A percentile compares a stretch with the other conserved stretches of the same genome.
Evolutionary conservation across 2,113 vertebrate species (phyloP).

Genomic region (Eublepharis macularius): DNA sequence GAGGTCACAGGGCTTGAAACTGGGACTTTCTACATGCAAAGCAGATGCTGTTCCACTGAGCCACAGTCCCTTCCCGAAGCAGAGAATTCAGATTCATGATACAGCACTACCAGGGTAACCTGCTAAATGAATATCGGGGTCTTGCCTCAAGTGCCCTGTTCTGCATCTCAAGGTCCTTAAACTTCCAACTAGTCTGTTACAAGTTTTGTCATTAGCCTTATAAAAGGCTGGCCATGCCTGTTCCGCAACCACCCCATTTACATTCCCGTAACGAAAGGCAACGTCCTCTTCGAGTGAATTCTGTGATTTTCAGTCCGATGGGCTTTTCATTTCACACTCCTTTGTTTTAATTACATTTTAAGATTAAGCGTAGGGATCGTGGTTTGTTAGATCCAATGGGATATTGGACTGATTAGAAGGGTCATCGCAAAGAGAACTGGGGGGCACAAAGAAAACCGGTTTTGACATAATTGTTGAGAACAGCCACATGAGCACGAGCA

Average conservation of each 20-base stretch:
- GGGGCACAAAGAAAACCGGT: conserved; percentile 15
- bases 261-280: conserved; percentile 42
- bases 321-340: conserved; percentile 68
- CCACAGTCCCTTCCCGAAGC: no score
- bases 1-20: no score
- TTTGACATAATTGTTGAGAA: conserved; percentile 37
- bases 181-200: not conserved
- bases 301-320: conserved; percentile 55
- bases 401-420: conserved; percentile 52
- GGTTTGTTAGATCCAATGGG: conserved; percentile 43
- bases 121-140: not conserved
- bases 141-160: not conserved
- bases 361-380: conserved; percentile 44
- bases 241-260: conserved; percentile 16
- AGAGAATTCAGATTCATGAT: no score
- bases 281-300: conserved; percentile 23
- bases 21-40: no score
- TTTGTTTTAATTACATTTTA: conserved; percentile 69
- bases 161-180: no score
- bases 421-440: conserved; percentile 40
- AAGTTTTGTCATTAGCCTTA: not conserved
- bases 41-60: no score
- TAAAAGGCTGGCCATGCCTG: not conserved
- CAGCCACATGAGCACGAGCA: conserved; percentile 16
- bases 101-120: not conserved